Evolutionary conservation across 2,797 vertebrate genomes (phyloP), one percentile per base, ranked within the genome.

Genomic region (Mionectes olivaceus): DNA sequence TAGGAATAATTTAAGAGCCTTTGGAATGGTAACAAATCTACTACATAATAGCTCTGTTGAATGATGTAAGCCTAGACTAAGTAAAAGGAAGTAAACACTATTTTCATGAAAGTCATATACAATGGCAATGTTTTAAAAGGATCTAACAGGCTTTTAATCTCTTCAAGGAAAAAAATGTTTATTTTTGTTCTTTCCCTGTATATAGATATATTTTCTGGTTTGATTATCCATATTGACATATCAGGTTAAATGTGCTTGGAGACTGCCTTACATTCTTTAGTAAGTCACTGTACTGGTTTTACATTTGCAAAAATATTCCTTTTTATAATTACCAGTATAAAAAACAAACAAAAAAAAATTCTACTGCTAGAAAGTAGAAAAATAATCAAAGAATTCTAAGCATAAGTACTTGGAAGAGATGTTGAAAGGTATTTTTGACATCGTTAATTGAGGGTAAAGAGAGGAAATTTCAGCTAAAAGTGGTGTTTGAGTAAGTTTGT

Each of bases 41-140:
- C 53, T 50, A 24, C 77, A 88, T 84, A 65, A 94, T 91, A 94
- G 91, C 78, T 95, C 83, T 97, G 63, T 17, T 86, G 37, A 93
- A 93, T 96, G 87, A 94, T 91, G 94, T 96, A 97, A 97, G 81
- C 90, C 61, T 53, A 94, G 73, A 57, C 75, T 92, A 93, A 97
- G 92, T 95, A 95, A 98, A 98, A 92, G 68, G 91, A 97, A 97
- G 80, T 94, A 97, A 97, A 97, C 16, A n/a, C 70, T 91, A 87
- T 97, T 96, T 94, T 94, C 85, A 94, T 94, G 87, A 97, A 97
- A 96, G 95, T 96, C 96, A 95, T 97, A 98, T 97, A 98, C 97
- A 98, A 94, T 87, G 87, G 41, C 83, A 97, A 82, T 83, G 90
- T 94, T 97, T 92, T 96, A 78, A 96, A 96, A 94, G 87, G 46